Evolutionary conservation across 2,888 invertebrate species (phyloP).

Genomic region (Pheosia tremula): DNA sequence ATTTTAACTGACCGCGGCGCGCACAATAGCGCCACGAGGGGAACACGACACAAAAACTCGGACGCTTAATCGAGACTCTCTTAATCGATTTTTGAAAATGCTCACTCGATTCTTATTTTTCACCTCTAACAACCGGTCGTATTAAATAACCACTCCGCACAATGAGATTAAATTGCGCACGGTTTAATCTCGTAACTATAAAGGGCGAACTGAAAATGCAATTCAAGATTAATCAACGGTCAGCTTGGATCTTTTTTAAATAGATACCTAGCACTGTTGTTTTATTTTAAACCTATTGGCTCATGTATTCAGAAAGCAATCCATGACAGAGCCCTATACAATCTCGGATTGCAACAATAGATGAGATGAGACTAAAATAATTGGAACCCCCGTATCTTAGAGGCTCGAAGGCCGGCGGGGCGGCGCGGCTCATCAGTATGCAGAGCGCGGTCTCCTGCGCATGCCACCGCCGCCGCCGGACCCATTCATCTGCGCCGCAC

Average conservation of each 20-base stretch:
- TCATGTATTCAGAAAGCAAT: no score
- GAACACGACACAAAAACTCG: constrained; percentile 55
- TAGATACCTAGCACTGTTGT: no score
- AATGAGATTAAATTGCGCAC: constrained; percentile 69
- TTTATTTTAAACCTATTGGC: no score
- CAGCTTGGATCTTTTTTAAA: constrained; percentile 6
- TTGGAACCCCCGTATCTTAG: constrained; percentile 55
- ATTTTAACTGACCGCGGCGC: constrained; percentile 62
- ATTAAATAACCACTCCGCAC: constrained; percentile 67
- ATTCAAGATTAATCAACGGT: constrained; percentile 52
- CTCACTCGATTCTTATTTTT: constrained; percentile 63
- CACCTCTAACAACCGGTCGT: constrained; percentile 54
- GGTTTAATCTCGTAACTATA: constrained; percentile 50
- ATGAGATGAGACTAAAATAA: constrained; percentile 56
- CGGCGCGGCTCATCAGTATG: constrained; percentile 64
- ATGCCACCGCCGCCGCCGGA: constrained; percentile 46
- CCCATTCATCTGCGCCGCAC: constrained; percentile 65
- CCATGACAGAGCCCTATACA: constrained; percentile 32
- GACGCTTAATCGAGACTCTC: constrained; percentile 74
- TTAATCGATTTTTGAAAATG: constrained; percentile 78
- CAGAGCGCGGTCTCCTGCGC: constrained; percentile 46
- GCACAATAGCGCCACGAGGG: constrained; percentile 46
- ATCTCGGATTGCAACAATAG: constrained; percentile 44
- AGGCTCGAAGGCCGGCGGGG: constrained; percentile 26
- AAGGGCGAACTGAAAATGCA: constrained; percentile 47